phyloP scores from a whole-genome alignment of 2,888 invertebrate species.

The Odontomyia ornata region DNA sequence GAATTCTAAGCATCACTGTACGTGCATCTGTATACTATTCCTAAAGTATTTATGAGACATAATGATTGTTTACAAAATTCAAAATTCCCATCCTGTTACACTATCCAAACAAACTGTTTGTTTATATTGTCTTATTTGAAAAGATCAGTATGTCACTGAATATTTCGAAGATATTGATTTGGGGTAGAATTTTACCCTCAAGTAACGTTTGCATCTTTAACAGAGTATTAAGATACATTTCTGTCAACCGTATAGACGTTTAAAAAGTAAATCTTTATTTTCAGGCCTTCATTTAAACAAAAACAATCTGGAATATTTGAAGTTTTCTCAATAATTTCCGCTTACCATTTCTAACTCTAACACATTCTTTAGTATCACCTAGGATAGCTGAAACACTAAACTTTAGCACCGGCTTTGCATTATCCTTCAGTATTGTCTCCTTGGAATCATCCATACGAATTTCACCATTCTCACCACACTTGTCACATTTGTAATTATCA shows the following conservation, averaged over 20 bases:
- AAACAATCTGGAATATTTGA: too few relatives aligned
- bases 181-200: neutral
- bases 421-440: conserved; percentile 62
- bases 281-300: too few relatives aligned
- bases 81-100: neutral
- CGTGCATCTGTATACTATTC: neutral
- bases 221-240: too few relatives aligned
- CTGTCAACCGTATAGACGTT: too few relatives aligned
- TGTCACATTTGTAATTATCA: conserved; percentile 59
- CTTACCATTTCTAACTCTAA: conserved; percentile 64
- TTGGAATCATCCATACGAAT: conserved; percentile 50
- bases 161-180: neutral
- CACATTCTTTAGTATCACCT: conserved; percentile 68
- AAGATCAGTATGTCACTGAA: conserved; percentile 13
- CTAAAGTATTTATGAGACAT: neutral
- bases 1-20: neutral
- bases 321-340: too few relatives aligned
- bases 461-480: conserved; percentile 54
- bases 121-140: neutral
- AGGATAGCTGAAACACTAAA: conserved; percentile 93
- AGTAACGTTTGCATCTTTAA: too few relatives aligned
- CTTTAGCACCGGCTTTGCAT: conserved; percentile 81
- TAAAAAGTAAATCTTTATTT: too few relatives aligned
- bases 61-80: conserved; percentile 12
- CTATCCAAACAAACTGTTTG: conserved; percentile 9